Conservation (phyloP, 1,140 invertebrate species). For the Heliconius himera region DNA sequence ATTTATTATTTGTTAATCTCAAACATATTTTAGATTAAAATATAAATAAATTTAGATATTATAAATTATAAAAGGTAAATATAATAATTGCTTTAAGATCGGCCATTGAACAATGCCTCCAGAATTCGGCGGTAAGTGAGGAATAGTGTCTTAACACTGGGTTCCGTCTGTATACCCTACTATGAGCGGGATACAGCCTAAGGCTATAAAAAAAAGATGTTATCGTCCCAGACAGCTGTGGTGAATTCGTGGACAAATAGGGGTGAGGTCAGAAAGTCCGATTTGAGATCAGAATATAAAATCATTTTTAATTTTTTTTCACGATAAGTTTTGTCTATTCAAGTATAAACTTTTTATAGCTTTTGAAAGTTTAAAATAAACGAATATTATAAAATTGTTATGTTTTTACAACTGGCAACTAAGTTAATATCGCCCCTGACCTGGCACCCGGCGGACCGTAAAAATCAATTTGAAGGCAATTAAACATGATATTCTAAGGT, state of each 20-base stretch:
- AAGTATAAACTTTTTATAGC: background rate
- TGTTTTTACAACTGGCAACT: conserved; percentile 3
- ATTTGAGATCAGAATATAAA: background rate
- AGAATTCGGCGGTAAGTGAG: no score
- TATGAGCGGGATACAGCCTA: no score
- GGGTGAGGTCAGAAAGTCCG: conserved; percentile 6
- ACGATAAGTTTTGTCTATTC: background rate
- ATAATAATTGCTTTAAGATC: no score
- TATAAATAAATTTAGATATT: no score
- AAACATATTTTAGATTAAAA: no score
- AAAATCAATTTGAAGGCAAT: conserved; percentile 34
- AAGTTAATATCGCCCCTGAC: conserved; percentile 23
- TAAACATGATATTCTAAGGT: conserved; percentile 16
- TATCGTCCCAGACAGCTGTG: conserved; percentile 21
- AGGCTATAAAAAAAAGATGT: background rate
- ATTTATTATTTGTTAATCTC: background rate
- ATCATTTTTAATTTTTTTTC: background rate
- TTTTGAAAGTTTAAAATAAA: background rate
- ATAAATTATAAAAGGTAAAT: no score
- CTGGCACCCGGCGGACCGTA: conserved; percentile 26
- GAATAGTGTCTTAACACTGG: no score
- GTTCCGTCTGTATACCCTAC: no score
- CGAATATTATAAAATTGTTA: conserved; percentile 1
- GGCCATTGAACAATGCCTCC: no score
- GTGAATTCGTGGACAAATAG: conserved; percentile 7